Conservation (phyloP, 2,888 invertebrate genomes). For the Melangyna quadrimaculata region DNA sequence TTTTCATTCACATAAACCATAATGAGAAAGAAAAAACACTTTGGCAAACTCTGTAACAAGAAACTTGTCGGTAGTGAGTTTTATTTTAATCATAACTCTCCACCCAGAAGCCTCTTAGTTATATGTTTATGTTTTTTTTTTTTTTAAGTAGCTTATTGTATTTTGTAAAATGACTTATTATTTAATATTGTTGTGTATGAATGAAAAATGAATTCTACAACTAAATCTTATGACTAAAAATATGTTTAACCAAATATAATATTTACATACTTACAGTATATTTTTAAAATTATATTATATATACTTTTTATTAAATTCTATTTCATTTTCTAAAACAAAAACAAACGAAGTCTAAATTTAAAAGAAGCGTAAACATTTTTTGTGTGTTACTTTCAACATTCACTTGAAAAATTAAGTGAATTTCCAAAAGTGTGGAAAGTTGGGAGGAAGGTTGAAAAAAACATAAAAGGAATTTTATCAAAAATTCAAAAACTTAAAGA, state of each 20-base stretch:
- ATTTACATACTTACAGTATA: constrained; percentile 66
- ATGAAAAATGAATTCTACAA: constrained; percentile 11
- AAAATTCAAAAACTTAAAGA: not conserved
- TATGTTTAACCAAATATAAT: constrained; percentile 27
- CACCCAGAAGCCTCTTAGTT: constrained; percentile 11
- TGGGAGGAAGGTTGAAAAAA: not conserved
- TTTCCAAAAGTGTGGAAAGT: not conserved
- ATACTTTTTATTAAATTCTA: constrained; percentile 36
- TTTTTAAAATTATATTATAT: constrained; percentile 12
- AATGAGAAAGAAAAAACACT: not conserved
- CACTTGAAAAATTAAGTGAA: constrained; percentile 62
- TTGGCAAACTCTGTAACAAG: constrained; percentile 1
- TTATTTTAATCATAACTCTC: not conserved
- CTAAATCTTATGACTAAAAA: constrained; percentile 19
- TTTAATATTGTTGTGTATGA: constrained; percentile 9
- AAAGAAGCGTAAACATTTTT: constrained; percentile 51
- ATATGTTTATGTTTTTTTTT: not conserved
- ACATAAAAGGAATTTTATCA: constrained; percentile 2
- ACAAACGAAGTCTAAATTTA: constrained; percentile 43
- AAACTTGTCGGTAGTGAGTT: constrained; percentile 33
- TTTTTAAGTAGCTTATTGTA: not conserved
- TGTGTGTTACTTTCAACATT: constrained; percentile 18
- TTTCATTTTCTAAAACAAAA: constrained; percentile 49
- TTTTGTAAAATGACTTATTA: constrained; percentile 11
- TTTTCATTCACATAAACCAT: not conserved